A percentile compares a stretch with the other conserved stretches of the same genome.
Conservation (phyloP, 2,113 vertebrate species). For the Triplophysa tibetana region DNA sequence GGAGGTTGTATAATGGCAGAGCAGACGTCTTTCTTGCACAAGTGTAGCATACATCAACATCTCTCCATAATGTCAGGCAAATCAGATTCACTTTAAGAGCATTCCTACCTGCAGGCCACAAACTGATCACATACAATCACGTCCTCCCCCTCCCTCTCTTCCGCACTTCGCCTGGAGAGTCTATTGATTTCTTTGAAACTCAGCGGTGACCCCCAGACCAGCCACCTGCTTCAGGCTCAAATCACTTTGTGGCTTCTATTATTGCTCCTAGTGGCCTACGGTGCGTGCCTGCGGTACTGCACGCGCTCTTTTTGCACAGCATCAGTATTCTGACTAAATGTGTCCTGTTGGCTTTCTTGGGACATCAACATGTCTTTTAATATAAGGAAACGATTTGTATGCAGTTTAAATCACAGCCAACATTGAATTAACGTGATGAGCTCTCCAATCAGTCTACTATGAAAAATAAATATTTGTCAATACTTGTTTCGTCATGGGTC, state of each 20-base stretch:
- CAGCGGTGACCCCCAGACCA: slow-evolving; percentile 17
- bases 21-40: slow-evolving; percentile 18
- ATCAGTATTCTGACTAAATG: not conserved
- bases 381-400: no score
- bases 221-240: slow-evolving; percentile 34
- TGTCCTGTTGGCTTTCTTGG: not conserved
- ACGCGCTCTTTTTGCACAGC: not conserved
- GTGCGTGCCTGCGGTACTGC: not conserved
- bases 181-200: slow-evolving; percentile 43
- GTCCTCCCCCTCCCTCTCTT: not conserved
- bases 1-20: slow-evolving; percentile 8
- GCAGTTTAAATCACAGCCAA: no score
- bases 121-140: slow-evolving; percentile 21
- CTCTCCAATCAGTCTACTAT: no score
- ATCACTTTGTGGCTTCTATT: slow-evolving; percentile 40
- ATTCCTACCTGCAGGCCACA: slow-evolving; percentile 29
- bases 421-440: no score
- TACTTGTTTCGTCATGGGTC: no score
- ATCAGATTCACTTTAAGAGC: slow-evolving; percentile 41
- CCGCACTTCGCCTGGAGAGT: slow-evolving; percentile 24
- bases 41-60: slow-evolving; percentile 35
- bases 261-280: slow-evolving; percentile 23
- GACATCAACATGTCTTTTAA: no score
- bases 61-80: slow-evolving; percentile 25
- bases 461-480: no score